Evolutionary conservation across 37 sponge, comb jelly and placozoan species (phyloP), one percentile per base, ranked within the genome.

Genomic region (Agelas oroides): DNA sequence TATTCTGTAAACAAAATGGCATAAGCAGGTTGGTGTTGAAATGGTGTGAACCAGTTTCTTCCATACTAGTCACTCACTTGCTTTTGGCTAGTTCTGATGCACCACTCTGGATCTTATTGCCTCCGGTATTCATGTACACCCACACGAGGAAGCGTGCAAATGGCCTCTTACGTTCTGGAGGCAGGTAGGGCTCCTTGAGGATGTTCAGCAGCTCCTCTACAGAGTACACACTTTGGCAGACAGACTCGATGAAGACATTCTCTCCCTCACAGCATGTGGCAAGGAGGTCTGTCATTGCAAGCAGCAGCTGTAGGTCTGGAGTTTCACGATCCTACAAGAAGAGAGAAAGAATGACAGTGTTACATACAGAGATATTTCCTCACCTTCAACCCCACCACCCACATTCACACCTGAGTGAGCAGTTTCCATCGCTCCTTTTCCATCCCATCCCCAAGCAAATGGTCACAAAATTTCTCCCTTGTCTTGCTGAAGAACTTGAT

Each of bases 191-290:
- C 5, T 56, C 19, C 28, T 30, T 40, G 28, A 90, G 74, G 54
- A 86, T 71, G 80, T 80, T 28, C 28, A 69, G 27, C 59, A 80
- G 70, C 59, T 70, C 61, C 25, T 81, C 38, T 53, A 68, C 58
- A 67, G 34, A 34, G 33, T 67, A 71, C 24, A 79, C 38, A 15
- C 34, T 93, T 61, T 89, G 89, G 53, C 94, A 93, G 65, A 89
- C 81, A 23, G 90, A 89, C 60, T 89, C 90, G n/a, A 89, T 85
- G 71, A 89, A 89, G 15, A 76, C 38, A 39, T 93, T 93, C 37
- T 85, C 83, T 34, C 94, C 90, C 57, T 85, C 89, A 27, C 33
- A 31, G 28, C 68, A 67, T 13, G 92, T 61, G 25, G 88, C 92
- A 35, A 92, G 75, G 58, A 92, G 66, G 62, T 92, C 88, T 15